Conservation (phyloP, 1,140 invertebrate species). For the Mercenaria mercenaria region DNA sequence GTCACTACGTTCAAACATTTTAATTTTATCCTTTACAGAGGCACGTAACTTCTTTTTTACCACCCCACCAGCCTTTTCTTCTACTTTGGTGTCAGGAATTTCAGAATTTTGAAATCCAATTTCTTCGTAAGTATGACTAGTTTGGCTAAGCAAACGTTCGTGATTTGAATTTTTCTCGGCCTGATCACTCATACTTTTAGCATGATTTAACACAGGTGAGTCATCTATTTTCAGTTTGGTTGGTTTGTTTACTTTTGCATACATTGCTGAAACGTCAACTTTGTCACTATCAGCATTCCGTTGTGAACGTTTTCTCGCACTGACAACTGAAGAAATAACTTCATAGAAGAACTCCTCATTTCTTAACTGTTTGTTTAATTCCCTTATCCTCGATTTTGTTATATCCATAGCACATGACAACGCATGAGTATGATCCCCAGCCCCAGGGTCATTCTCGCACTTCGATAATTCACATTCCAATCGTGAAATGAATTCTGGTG, state of each 20-base stretch:
- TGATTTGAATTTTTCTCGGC: neutral
- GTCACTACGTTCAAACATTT: conserved; percentile 49
- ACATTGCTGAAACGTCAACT: conserved; percentile 26
- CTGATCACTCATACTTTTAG: neutral
- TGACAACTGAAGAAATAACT: neutral
- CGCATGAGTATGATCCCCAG: neutral
- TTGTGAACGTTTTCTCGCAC: neutral
- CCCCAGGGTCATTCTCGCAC: conserved; percentile 37
- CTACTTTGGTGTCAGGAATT: neutral
- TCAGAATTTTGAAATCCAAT: conserved; percentile 3
- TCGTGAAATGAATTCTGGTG: conserved; percentile 49
- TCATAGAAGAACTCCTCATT: conserved; percentile 50
- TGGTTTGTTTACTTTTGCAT: conserved; percentile 62
- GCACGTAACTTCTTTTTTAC: neutral
- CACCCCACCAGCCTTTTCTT: neutral
- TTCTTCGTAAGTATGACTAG: conserved; percentile 23
- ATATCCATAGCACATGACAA: conserved; percentile 13
- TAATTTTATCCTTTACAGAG: conserved; percentile 47
- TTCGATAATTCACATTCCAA: conserved; percentile 55
- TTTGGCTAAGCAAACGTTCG: neutral
- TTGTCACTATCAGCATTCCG: neutral
- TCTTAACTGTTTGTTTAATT: conserved; percentile 33
- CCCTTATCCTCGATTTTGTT: neutral
- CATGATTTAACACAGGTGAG: neutral
- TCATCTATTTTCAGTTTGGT: neutral